Evolutionary conservation across 2,888 invertebrate genomes (phyloP).

Genomic region (Diabrotica balteata): DNA sequence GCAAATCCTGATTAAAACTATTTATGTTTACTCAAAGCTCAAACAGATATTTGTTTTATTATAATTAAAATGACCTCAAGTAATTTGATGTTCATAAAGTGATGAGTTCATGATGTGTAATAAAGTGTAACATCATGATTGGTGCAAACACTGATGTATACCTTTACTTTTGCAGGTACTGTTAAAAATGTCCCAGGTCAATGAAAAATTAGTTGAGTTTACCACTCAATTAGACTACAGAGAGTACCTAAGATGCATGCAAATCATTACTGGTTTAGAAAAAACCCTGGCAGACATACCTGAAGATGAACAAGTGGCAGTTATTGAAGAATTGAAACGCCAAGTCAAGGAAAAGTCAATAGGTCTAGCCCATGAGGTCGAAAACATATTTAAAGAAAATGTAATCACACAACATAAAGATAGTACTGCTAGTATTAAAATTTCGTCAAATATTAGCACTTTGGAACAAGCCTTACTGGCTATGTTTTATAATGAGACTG

Average conservation of each 20-base stretch:
- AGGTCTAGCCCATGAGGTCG: constrained; percentile 61
- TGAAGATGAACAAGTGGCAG: constrained; percentile 63
- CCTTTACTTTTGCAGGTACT: constrained; percentile 50
- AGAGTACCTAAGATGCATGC: constrained; percentile 61
- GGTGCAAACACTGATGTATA: no score
- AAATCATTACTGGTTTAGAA: constrained; percentile 63
- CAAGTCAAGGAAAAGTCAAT: constrained; percentile 62
- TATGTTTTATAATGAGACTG: constrained; percentile 52
- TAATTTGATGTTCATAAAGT: no score
- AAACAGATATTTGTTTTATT: no score
- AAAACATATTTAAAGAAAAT: constrained; percentile 62
- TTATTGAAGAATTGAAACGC: constrained; percentile 62
- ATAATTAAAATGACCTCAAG: no score
- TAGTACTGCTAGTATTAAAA: constrained; percentile 56
- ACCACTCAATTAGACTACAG: constrained; percentile 51
- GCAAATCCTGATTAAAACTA: no score
- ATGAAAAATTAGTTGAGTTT: constrained; percentile 56
- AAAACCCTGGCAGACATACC: constrained; percentile 60
- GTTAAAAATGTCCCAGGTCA: constrained; percentile 57
- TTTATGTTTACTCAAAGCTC: no score
- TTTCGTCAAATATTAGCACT: constrained; percentile 55
- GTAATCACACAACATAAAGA: constrained; percentile 54
- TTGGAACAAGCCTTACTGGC: constrained; percentile 60
- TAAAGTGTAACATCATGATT: no score
- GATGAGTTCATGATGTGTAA: no score